Percentiles rank a stretch among this genome's conserved stretches.
Evolutionary conservation across 2,797 vertebrate genomes (phyloP).

Genomic region (Leptodactylus fallax): DNA sequence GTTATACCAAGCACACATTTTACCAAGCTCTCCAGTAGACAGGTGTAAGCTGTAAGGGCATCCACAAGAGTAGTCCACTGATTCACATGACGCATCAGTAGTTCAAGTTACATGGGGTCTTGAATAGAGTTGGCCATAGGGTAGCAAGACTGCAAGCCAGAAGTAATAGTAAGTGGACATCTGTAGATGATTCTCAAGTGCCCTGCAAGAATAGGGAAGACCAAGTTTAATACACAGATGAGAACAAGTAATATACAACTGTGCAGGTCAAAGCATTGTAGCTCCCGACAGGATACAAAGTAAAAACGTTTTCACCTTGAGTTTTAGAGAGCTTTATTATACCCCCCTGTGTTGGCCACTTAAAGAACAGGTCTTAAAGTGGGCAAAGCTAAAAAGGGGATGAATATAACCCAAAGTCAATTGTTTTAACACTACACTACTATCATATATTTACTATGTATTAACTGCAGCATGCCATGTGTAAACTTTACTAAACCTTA

Average conservation of each 20-base stretch:
- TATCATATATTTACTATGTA: too few species aligned
- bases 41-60: not conserved
- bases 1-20: slow-evolving; percentile 12
- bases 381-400: slow-evolving; percentile 75
- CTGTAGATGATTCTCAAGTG: not conserved
- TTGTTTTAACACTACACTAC: too few species aligned
- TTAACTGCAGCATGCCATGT: too few species aligned
- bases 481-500: too few species aligned
- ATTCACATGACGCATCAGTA: not conserved
- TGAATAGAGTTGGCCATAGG: not conserved
- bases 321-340: slow-evolving; percentile 73
- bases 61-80: not conserved
- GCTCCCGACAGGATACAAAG: slow-evolving; percentile 73
- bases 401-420: not conserved
- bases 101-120: not conserved
- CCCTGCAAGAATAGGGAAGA: not conserved
- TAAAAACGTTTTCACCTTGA: slow-evolving; percentile 68
- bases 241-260: not conserved
- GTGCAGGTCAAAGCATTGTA: slow-evolving; percentile 60
- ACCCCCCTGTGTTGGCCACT: slow-evolving; percentile 75
- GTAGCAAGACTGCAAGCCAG: not conserved
- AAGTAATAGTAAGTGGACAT: slow-evolving; percentile 8
- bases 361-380: slow-evolving; percentile 74
- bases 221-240: not conserved
- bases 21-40: slow-evolving; percentile 12